Conservation (phyloP, 2,113 vertebrate species). For the Arenaria interpres region DNA sequence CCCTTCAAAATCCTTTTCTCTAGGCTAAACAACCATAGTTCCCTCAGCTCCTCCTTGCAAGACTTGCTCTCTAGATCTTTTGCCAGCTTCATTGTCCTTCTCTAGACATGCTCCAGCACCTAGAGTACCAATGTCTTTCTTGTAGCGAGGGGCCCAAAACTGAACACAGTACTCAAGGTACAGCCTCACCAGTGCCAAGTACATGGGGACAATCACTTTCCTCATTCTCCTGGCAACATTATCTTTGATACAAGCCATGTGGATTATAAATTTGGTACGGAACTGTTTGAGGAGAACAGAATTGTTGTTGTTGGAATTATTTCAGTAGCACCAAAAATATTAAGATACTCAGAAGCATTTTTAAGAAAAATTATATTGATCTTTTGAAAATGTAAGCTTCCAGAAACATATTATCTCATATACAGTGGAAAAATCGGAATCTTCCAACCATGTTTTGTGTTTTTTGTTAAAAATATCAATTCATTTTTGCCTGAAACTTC, state of each 20-base stretch:
- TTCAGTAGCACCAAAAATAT: background rate
- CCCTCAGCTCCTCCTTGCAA: background rate
- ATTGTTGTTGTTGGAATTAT: background rate
- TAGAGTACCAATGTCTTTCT: background rate
- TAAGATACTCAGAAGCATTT: background rate
- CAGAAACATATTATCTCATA: background rate
- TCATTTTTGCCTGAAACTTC: background rate
- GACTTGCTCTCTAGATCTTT: background rate
- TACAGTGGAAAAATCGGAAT: background rate
- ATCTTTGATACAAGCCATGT: background rate
- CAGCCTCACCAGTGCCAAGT: background rate
- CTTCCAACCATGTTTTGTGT: background rate
- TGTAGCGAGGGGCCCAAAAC: background rate
- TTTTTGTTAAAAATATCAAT: background rate
- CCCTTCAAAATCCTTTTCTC: background rate
- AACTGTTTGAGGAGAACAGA: background rate
- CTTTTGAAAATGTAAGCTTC: background rate
- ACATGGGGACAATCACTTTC: background rate
- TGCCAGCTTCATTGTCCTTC: background rate
- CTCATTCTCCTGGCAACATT: background rate
- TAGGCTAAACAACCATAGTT: background rate
- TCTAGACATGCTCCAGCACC: background rate
- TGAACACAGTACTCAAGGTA: background rate
- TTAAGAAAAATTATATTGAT: background rate
- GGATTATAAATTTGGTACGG: background rate